A percentile compares a stretch with the other conserved stretches of the same genome.
These are phyloP conservation scores for Styela clava DNA, from an alignment of 23 tunicate species.

Conservation along the genomic window DNA sequence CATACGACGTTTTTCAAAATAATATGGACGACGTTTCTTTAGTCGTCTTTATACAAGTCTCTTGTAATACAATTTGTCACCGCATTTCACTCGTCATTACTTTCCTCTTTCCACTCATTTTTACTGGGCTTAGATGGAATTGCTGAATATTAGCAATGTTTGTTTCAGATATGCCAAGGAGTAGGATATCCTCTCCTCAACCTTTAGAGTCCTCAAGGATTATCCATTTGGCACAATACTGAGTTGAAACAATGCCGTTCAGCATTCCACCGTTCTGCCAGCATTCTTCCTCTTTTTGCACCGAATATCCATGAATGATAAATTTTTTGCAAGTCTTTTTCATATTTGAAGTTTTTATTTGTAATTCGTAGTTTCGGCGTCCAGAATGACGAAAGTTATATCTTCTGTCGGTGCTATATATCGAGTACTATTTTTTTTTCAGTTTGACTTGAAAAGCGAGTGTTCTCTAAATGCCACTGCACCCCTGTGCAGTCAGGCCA, in stretches of 20 bases:
- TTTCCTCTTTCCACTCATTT: too few species aligned
- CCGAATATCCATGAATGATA: background rate
- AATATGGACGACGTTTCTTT: too few species aligned
- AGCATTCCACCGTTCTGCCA: background rate
- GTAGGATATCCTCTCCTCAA: conserved; percentile 36
- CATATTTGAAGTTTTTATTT: background rate
- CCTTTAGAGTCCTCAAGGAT: conserved; percentile 43
- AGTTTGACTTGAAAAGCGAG: background rate
- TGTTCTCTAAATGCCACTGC: background rate
- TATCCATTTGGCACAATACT: conserved; percentile 17
- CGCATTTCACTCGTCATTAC: too few species aligned
- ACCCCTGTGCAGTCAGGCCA: background rate
- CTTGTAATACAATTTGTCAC: too few species aligned
- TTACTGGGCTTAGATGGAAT: background rate
- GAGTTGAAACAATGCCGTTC: background rate
- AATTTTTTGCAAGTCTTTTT: background rate
- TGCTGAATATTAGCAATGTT: conserved; percentile 13
- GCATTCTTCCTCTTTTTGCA: background rate
- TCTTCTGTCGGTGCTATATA: background rate
- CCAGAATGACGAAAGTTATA: background rate
- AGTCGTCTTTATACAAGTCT: background rate
- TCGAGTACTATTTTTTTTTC: background rate
- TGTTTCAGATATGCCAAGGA: conserved; percentile 20
- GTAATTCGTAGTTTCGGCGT: background rate
- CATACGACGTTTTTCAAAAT: too few species aligned